phyloP scores from a whole-genome alignment of 2,888 invertebrate genomes.

The Rhogogaster chlorosoma region DNA sequence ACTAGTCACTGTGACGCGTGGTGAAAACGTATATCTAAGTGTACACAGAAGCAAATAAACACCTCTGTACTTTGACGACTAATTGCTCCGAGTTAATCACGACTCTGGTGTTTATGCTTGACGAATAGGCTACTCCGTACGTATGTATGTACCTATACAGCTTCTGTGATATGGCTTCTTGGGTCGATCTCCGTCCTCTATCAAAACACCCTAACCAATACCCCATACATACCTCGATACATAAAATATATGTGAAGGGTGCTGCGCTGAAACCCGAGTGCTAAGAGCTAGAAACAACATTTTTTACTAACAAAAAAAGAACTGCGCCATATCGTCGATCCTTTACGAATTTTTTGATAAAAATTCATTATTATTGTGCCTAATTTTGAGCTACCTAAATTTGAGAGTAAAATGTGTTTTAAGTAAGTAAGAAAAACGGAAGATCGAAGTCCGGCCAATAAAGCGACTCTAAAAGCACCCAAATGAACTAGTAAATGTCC shows the following conservation, averaged over 20 bases:
- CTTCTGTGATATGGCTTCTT: conserved; percentile 28
- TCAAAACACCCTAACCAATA: not conserved
- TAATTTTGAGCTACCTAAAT: too few relatives aligned
- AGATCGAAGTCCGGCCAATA: too few relatives aligned
- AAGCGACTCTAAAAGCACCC: too few relatives aligned
- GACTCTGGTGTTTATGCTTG: conserved; percentile 35
- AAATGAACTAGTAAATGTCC: too few relatives aligned
- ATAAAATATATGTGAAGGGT: not conserved
- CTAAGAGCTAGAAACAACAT: not conserved
- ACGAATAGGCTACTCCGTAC: not conserved
- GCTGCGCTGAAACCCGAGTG: not conserved
- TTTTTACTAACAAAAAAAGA: too few relatives aligned
- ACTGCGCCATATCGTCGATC: too few relatives aligned
- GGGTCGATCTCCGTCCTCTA: not conserved
- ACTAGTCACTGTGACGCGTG: not conserved
- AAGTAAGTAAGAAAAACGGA: too few relatives aligned
- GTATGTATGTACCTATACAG: conserved; percentile 5
- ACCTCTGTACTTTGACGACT: conserved; percentile 11
- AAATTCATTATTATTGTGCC: too few relatives aligned
- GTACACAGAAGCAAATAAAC: conserved; percentile 3
- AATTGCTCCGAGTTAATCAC: conserved; percentile 49
- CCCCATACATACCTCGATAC: not conserved
- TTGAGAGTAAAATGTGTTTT: too few relatives aligned
- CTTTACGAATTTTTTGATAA: too few relatives aligned
- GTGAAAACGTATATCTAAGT: not conserved